A percentile compares a stretch with the other conserved stretches of the same genome.
phyloP scores from a whole-genome alignment of 2,888 invertebrate genomes.

The Cephus pulcher region DNA sequence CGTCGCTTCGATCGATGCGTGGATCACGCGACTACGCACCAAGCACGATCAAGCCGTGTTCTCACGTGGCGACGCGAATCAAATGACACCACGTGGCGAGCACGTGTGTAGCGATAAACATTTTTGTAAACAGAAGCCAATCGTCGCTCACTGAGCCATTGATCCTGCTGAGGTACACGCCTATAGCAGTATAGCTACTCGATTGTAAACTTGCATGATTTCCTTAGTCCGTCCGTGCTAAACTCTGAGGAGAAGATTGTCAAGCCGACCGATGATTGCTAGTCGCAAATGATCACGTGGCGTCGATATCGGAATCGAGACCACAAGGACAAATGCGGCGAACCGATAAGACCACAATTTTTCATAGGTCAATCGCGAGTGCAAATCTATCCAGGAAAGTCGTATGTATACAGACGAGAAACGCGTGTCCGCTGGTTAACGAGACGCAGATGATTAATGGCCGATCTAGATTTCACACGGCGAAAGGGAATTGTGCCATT shows the following conservation, averaged over 20 bases:
- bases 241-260: too few species aligned
- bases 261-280: not conserved
- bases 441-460: not conserved
- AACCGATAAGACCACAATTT: not conserved
- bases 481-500: not conserved
- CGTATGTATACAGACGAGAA: not conserved
- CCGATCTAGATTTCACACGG: not conserved
- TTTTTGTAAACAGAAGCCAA: not conserved
- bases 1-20: not conserved
- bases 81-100: constrained; percentile 46
- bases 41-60: not conserved
- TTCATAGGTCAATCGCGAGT: not conserved
- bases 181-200: too few species aligned
- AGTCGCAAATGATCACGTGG: not conserved
- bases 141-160: not conserved
- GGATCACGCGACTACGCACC: not conserved
- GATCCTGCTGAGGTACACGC: too few species aligned
- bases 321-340: not conserved
- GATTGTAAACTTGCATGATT: not conserved
- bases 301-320: not conserved
- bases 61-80: constrained; percentile 32
- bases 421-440: not conserved
- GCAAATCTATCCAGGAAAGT: not conserved
- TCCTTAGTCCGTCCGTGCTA: too few species aligned
- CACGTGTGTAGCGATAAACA: constrained; percentile 39